Evolutionary conservation across 2,888 invertebrate genomes (phyloP), one percentile per base, ranked within the genome.

Genomic region (Pyrrhia umbra): DNA sequence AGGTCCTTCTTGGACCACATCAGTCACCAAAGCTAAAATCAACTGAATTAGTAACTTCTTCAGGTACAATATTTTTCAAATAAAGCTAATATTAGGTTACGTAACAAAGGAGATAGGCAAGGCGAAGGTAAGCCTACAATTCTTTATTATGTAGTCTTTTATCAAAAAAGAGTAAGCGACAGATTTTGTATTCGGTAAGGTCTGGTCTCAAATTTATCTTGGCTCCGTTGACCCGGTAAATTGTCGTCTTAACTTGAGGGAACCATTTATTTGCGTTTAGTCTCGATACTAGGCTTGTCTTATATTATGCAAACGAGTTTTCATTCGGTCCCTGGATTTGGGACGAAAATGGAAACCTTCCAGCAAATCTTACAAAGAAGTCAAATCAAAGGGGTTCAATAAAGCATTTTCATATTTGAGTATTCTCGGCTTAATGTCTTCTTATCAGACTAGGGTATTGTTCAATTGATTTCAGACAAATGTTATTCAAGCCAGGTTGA

Each of bases 221-320:
- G 81, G 83, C 86, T 87, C 81, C 90, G 87, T 84, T 89, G 92
- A 90, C 90, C 90, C 91, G 91, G 81, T 80, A 91, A 92, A 92
- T 92, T 91, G 92, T 89, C 89, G 86, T 88, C 90, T 91, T 90
- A 90, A 90, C 89, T 91, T 85, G 87, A 87, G 85, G 85, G 81
- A 88, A 88, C 88, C 90, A 90, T 92, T 92, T 92, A 91, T 92
- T 92, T 91, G 88, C 88, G 88, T 90, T 91, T 89, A 90, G 89
- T 86, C 86, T 81, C 83, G 84, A 89, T 90, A 88, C 88, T 88
- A 80, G 87, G 86, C 87, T 83, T 88, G 87, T 89, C 87, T 89
- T 89, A 89, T 89, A 88, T 91, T 90, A 92, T 92, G 90, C 88
- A 91, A 91, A 91, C 88, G 88, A 90, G 87, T 87, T 89, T 89